Base-by-base conservation (phyloP, 2,888 invertebrate species). In the Litoditis marina region DNA sequence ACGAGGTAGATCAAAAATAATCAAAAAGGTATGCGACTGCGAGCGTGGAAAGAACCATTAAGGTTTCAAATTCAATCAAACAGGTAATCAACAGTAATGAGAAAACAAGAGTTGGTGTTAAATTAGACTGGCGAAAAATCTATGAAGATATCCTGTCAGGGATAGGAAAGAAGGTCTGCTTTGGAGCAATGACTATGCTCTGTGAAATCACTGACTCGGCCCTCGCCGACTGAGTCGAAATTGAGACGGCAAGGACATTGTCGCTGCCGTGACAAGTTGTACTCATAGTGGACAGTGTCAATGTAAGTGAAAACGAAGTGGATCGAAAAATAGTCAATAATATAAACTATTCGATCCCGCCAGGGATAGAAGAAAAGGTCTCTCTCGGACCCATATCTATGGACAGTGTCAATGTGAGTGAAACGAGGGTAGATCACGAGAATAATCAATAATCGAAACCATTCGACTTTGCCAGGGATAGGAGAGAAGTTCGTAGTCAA, bases 381-480 rank as follows among this genome's bases (percentile, higher is more conserved):
- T 69, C 69, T 44, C 69, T 76, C 60, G 69, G 60, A 28, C 52
- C 52, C 2, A 52, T 69, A 42, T 71, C 73, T 44, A 69, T 71
- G 58, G 71, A 71, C 61, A 67, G 67, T 52, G 63, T 71, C 60
- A 71, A 60, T 60, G 67, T 71, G 64, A 69, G 69, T 65, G 34
- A 22, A 22, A 22, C 19, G 19, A 25, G 25, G 25, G 19, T 44
- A 22, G 44, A 44, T 19, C 19, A 44, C 19, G 19, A n/a, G n/a
- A n/a, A n/a, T n/a, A n/a, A n/a, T n/a, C n/a, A n/a, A n/a, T n/a
- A n/a, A n/a, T n/a, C n/a, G n/a, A n/a, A 79, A 78, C 46, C 70
- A 74, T 27, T 77, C 77, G 11, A 78, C 79, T 7, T 78, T 78
- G 28, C 79, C 79, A 31, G 78, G 78, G 30, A 78, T 78, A 54